Base-by-base conservation (phyloP, 2,113 vertebrate genomes). In the Brachypteracias leptosomus region DNA sequence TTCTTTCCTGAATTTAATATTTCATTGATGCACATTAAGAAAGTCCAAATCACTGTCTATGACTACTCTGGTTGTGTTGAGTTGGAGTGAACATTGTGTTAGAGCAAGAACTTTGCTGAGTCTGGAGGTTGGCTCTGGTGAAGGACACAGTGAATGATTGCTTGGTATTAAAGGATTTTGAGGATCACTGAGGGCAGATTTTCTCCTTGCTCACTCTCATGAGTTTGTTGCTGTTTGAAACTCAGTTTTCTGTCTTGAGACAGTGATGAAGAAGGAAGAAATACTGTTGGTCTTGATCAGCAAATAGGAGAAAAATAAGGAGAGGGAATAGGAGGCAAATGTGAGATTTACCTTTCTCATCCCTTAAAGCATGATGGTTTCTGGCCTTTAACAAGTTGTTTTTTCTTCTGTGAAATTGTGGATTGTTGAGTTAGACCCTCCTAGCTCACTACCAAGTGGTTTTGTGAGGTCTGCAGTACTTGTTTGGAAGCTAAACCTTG, bases 41-140 rank as follows among this genome's bases (percentile, higher is more conserved):
- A 89, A 85, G 42, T 19, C 3, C 2, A 3, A 46, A 14, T 62
- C 1, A 0, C 16, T 38, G 6, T 31, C 49, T 81, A 16, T 2
- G 4, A 28, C n/a, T 70, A 2, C 25, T 59, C 19, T 49, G 11
- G 1, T 52, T 77, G 54, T 59, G 28, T 36, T 84, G 76, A 31
- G 7, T 42, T 74, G 55, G 59, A 55, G 52, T n/a, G n/a, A 35
- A 72, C 7, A 16, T 35, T 67, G 12, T 54, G 9, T 72, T 68
- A 35, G 16, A 55, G 35, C 16, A 58, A 51, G 57, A 68, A 25
- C 46, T 4, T 20, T 82, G 40, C 40, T 28, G 59, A 13, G 14
- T 67, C n/a, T 66, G 52, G n/a, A 58, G 19, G 18, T 19, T 82
- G 42, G 28, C 9, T 57, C 51, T 82, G 0, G 40, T 2, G 5